Percentiles rank a stretch among this genome's conserved stretches.
phyloP scores from a whole-genome alignment of 2,797 vertebrate genomes.

The Catamblyrhynchus diadema region DNA sequence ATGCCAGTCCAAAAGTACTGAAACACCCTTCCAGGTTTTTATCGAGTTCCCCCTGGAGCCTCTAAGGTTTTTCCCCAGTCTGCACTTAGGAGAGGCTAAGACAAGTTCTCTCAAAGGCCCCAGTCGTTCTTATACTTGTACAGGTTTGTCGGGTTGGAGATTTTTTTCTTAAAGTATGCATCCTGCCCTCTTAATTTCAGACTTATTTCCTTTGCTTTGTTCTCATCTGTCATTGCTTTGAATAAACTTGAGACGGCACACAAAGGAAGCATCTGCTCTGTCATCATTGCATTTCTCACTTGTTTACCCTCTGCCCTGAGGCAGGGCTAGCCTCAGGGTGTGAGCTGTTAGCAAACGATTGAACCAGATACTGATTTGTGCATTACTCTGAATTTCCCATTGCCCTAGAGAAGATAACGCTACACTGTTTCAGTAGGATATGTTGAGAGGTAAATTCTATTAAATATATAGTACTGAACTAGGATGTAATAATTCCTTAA shows the following conservation, averaged over 20 bases:
- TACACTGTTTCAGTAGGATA: not conserved
- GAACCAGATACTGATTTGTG: not conserved
- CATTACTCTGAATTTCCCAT: not conserved
- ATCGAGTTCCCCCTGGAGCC: not conserved
- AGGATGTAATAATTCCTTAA: not conserved
- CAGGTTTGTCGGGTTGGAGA: not conserved
- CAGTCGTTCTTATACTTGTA: not conserved
- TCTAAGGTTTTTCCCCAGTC: not conserved
- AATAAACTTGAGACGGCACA: not conserved
- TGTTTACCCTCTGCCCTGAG: not conserved
- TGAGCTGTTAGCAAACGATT: not conserved
- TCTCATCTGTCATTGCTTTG: not conserved
- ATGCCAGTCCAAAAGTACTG: not conserved
- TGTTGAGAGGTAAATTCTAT: not conserved
- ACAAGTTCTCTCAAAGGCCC: not conserved
- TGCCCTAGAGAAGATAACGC: not conserved
- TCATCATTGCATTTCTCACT: not conserved
- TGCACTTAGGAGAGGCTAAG: not conserved
- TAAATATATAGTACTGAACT: not conserved
- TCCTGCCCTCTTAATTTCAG: not conserved
- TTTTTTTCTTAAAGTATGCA: too few species aligned
- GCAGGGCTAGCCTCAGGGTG: not conserved
- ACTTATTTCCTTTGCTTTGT: not conserved
- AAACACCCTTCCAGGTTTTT: not conserved
- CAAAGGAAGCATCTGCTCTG: not conserved